These are phyloP conservation scores for Drosophila formosana DNA, from an alignment of 2,888 invertebrate species.

Conservation along the genomic window DNA sequence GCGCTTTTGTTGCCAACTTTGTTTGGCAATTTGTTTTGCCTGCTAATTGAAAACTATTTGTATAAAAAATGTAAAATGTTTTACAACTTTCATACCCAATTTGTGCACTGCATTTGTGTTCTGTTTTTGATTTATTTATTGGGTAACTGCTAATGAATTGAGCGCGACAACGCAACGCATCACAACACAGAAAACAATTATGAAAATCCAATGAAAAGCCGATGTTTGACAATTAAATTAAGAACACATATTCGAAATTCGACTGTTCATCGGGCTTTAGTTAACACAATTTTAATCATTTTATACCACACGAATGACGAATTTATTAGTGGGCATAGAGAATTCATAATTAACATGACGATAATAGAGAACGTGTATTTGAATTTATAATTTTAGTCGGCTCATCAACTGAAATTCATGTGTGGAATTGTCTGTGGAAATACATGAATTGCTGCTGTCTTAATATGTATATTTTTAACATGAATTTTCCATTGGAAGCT, in stretches of 20 bases:
- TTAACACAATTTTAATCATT: conserved; percentile 44
- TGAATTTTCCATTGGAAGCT: no score
- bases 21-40: conserved; percentile 48
- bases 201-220: conserved; percentile 27
- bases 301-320: conserved; percentile 69
- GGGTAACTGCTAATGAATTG: conserved; percentile 57
- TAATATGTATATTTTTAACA: no score
- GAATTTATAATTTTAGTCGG: conserved; percentile 21
- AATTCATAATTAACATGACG: conserved; percentile 61
- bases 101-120: conserved; percentile 36
- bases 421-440: no score
- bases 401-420: background rate
- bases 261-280: background rate
- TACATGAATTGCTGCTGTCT: no score
- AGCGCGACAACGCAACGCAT: conserved; percentile 11
- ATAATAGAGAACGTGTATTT: conserved; percentile 31
- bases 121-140: conserved; percentile 61
- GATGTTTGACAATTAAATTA: conserved; percentile 25
- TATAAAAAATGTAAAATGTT: conserved; percentile 45
- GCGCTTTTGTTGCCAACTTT: conserved; percentile 45
- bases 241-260: conserved; percentile 1
- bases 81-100: conserved; percentile 23
- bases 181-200: background rate
- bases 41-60: conserved; percentile 73
- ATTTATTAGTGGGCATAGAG: conserved; percentile 69